Evolutionary conservation across 2,888 invertebrate genomes (phyloP), one percentile per base, ranked within the genome.

Genomic region (Acheta domesticus): DNA sequence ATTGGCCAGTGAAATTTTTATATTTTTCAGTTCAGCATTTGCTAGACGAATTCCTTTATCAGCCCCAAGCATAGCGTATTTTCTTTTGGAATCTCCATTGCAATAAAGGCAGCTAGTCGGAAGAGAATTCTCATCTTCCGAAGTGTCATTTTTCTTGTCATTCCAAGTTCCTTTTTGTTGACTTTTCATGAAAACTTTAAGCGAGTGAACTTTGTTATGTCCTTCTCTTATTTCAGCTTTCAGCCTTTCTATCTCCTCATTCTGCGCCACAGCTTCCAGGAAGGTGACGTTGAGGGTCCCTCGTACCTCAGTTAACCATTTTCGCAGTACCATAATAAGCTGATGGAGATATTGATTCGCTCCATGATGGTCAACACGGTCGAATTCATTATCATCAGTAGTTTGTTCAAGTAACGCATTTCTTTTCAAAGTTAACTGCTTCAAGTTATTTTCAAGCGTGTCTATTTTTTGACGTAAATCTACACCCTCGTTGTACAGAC

Each of bases 281-380:
- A 62, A n/a, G n/a, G 62, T 62, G n/a, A 62, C 62, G 8, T 62
- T 62, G 16, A 62, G n/a, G 62, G 62, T 62, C 5, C n/a, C 62
- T 62, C n/a, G 14, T 12, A 62, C 62, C 14, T 62, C 62, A 14
- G 62, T 62, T 62, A 62, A n/a, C 62, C 62, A 62, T n/a, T 62
- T 62, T 62, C 62, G 14, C 8, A 62, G n/a, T n/a, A 62, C 62
- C 62, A 62, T n/a, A 62, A 62, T 62, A 14, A 62, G 62, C n/a
- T 62, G 62, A n/a, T 62, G 62, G n/a, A 62, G 62, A 62, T 62
- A n/a, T n/a, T 62, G 62, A 62, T 62, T 62, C 62, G 62, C 62
- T 19, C n/a, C 62, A 8, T 62, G 62, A 8, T 62, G 62, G n/a
- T 62, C 62, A 19, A 62, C n/a, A n/a, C n/a, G 62, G 3, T 62